phyloP scores from a whole-genome alignment of 1,140 invertebrate species.

The Gryon sp. region DNA sequence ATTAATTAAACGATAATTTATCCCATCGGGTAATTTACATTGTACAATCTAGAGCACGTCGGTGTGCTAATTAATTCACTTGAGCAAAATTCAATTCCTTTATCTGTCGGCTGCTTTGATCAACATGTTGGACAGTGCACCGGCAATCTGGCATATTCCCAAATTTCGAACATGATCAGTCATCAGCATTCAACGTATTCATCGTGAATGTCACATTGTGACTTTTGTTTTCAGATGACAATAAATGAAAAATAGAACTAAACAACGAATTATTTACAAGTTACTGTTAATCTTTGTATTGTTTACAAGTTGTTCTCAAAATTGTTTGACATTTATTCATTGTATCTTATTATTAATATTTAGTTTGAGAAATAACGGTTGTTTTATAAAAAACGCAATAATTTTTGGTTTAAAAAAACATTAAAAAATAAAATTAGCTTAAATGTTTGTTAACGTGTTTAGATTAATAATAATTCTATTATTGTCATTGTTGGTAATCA shows the following conservation, averaged over 20 bases:
- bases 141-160: constrained; percentile 23
- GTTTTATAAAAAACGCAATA: too few relatives aligned
- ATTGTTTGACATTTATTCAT: too few relatives aligned
- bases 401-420: too few relatives aligned
- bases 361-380: too few relatives aligned
- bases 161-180: constrained; percentile 21
- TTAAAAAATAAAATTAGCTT: too few relatives aligned
- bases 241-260: too few relatives aligned
- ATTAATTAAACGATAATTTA: constrained; percentile 11
- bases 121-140: constrained; percentile 5
- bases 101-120: constrained; percentile 8
- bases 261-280: too few relatives aligned
- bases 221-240: too few relatives aligned
- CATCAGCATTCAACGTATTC: constrained; percentile 11
- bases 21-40: constrained; percentile 17
- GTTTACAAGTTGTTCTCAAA: too few relatives aligned
- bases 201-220: not conserved
- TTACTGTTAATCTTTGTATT: too few relatives aligned
- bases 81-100: constrained; percentile 20
- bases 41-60: constrained; percentile 8
- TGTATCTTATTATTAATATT: too few relatives aligned
- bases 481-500: constrained; percentile 11
- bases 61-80: constrained; percentile 18
- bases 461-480: constrained; percentile 12
- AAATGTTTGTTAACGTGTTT: too few relatives aligned